Conservation (phyloP, 2,113 vertebrate species). For the Onychorhynchus coronatus region DNA sequence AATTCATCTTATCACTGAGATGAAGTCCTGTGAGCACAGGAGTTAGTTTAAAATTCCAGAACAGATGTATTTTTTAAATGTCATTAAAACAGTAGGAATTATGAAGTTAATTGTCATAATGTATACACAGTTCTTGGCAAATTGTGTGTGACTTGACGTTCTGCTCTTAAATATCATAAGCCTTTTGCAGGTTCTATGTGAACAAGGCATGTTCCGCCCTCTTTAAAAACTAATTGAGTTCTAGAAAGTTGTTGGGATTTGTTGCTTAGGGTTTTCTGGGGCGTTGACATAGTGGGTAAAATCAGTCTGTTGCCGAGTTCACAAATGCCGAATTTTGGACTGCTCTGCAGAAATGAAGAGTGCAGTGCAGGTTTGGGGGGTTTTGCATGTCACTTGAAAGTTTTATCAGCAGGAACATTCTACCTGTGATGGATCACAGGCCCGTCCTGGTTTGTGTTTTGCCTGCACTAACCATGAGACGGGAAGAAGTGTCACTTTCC, state of each 20-base stretch:
- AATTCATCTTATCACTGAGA: neutral
- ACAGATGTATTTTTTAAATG: neutral
- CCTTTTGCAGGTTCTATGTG: neutral
- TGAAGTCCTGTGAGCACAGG: neutral
- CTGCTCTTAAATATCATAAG: neutral
- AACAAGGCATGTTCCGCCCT: neutral
- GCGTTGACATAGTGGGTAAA: neutral
- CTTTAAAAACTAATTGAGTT: neutral
- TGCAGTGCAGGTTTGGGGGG: neutral
- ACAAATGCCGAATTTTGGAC: neutral
- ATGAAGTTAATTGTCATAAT: neutral
- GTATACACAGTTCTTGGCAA: accelerated
- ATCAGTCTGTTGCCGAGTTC: neutral
- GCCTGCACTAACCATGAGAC: accelerated
- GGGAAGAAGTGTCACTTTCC: neutral
- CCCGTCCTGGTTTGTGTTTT: neutral
- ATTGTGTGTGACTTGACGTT: neutral
- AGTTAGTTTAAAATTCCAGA: neutral
- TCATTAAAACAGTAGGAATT: neutral
- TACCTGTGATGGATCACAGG: neutral
- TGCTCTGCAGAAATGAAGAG: neutral
- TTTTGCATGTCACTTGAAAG: neutral
- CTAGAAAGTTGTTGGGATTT: neutral
- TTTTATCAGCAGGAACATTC: neutral
- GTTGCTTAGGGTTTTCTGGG: neutral